Percentiles rank a stretch among this genome's conserved stretches.
These are phyloP conservation scores for Trichomycterus rosablanca DNA, from an alignment of 2,113 vertebrate genomes.

Conservation along the genomic window DNA sequence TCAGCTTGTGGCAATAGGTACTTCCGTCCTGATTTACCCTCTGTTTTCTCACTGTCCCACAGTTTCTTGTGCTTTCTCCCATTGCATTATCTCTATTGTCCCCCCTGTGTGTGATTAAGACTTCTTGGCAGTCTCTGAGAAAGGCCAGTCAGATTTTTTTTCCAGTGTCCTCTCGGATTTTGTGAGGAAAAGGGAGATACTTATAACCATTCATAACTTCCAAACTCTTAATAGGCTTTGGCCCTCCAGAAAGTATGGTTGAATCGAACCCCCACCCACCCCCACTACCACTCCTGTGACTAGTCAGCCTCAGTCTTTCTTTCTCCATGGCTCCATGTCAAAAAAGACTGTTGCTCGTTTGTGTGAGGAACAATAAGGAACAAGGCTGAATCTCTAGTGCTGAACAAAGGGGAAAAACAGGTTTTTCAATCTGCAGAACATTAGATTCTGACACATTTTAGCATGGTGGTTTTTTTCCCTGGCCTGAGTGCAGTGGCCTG, in stretches of 20 bases:
- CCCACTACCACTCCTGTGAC: slow-evolving; percentile 78
- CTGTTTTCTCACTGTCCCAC: slow-evolving; percentile 63
- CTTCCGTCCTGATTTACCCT: slow-evolving; percentile 63
- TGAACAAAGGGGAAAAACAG: slow-evolving; percentile 98
- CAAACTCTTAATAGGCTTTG: slow-evolving; percentile 86
- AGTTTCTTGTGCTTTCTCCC: slow-evolving; percentile 43
- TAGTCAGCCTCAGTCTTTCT: slow-evolving; percentile 97
- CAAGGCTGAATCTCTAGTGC: slow-evolving; percentile 93
- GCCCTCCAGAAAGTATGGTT: slow-evolving; percentile 85
- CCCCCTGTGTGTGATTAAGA: slow-evolving; percentile 53
- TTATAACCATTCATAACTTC: slow-evolving; percentile 79
- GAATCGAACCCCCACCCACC: slow-evolving; percentile 47
- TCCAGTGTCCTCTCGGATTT: slow-evolving; percentile 56
- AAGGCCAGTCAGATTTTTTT: slow-evolving; percentile 60
- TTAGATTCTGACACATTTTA: slow-evolving; percentile 98
- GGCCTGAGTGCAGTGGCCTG: slow-evolving; percentile 87
- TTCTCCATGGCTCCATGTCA: slow-evolving; percentile 98
- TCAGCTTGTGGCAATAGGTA: slow-evolving; percentile 55
- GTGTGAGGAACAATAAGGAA: slow-evolving; percentile 91
- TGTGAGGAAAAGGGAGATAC: slow-evolving; percentile 60
- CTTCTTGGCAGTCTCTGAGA: slow-evolving; percentile 57
- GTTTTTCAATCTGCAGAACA: slow-evolving; percentile 98
- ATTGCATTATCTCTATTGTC: slow-evolving; percentile 52
- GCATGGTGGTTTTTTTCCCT: slow-evolving; percentile 70
- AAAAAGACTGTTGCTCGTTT: slow-evolving; percentile 99